Conservation (phyloP, 2,113 vertebrate species). For the Varanus salvator region DNA sequence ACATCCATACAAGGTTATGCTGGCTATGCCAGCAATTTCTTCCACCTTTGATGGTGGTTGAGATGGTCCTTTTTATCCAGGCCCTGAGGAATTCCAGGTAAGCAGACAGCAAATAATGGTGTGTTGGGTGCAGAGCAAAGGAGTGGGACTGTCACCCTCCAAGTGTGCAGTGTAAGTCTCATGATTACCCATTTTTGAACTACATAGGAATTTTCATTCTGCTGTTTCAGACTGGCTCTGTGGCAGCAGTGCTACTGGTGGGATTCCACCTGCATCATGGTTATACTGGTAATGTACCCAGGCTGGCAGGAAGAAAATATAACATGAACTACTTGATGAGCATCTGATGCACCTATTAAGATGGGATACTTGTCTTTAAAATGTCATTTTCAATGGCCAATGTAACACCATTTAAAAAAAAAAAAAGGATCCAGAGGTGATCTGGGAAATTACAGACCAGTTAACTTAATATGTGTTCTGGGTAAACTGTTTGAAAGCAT, state of each 20-base stretch:
- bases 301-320: background rate
- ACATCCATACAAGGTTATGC: too few species aligned
- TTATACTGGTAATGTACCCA: background rate
- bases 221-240: background rate
- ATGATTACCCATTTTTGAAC: background rate
- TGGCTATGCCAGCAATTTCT: background rate
- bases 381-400: background rate
- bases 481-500: too few species aligned
- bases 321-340: background rate
- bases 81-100: background rate
- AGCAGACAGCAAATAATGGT: background rate
- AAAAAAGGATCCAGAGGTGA: too few species aligned
- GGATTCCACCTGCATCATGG: background rate
- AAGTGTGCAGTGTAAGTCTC: background rate
- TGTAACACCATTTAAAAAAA: too few species aligned
- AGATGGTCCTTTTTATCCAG: background rate
- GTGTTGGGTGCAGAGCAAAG: background rate
- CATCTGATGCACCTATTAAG: background rate
- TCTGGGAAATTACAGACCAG: too few species aligned
- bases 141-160: background rate
- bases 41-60: too few species aligned
- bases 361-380: background rate
- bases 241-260: background rate
- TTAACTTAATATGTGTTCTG: too few species aligned
- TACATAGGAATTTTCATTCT: background rate